These are phyloP conservation scores for Selene dorsalis DNA, from an alignment of 2,797 vertebrate genomes.

Conservation along the genomic window DNA sequence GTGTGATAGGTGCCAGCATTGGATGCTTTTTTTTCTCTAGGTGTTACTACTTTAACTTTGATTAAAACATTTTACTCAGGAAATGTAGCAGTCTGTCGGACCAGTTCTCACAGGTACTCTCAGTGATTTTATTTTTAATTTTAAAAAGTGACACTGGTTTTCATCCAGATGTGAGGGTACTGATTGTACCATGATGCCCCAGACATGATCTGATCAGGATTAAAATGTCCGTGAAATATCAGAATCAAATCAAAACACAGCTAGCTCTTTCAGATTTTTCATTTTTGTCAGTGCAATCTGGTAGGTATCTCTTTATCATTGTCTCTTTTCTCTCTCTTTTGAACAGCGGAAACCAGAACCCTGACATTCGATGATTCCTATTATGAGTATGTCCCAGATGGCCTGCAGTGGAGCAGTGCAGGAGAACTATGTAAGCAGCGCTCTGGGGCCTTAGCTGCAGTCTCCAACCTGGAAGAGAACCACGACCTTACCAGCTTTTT, in stretches of 20 bases:
- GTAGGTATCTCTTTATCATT: neutral
- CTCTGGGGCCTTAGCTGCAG: slow-evolving; percentile 73
- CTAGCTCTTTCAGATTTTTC: neutral
- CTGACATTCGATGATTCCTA: slow-evolving; percentile 64
- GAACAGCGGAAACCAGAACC: slow-evolving; percentile 61
- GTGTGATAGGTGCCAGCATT: neutral
- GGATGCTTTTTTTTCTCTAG: neutral
- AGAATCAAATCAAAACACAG: neutral
- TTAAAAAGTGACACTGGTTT: neutral
- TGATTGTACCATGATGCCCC: neutral
- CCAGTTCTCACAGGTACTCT: neutral
- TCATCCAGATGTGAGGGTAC: neutral
- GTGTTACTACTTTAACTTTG: neutral
- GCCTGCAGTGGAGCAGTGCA: slow-evolving; percentile 73
- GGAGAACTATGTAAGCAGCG: slow-evolving; percentile 70
- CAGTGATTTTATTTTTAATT: neutral
- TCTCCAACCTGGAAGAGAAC: slow-evolving; percentile 66
- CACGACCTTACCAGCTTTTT: slow-evolving; percentile 76
- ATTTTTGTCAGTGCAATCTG: neutral
- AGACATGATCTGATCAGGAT: neutral
- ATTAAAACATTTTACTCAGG: neutral
- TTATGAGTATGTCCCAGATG: slow-evolving; percentile 76
- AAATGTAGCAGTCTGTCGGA: neutral
- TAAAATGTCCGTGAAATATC: neutral
- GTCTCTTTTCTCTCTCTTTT: slow-evolving; percentile 25